phyloP scores from a whole-genome alignment of 2,797 vertebrate species.

The Labroides dimidiatus region DNA sequence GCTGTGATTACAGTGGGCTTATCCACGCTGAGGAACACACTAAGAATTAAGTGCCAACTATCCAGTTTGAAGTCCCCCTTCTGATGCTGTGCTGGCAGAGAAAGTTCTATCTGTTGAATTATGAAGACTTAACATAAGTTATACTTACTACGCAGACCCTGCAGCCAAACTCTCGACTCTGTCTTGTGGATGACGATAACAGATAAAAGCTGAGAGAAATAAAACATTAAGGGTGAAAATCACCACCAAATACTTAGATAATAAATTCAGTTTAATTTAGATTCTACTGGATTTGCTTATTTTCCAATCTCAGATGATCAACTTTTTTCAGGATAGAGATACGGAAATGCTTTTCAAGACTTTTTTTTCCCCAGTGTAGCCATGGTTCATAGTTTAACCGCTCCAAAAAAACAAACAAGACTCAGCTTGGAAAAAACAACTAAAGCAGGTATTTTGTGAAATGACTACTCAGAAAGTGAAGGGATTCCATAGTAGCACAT shows the following conservation, averaged over 20 bases:
- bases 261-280: too few species aligned
- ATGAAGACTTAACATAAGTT: constrained; percentile 6
- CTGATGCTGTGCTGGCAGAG: constrained; percentile 6
- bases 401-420: too few species aligned
- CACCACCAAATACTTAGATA: neutral
- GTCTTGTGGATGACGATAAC: neutral
- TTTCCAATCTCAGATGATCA: too few species aligned
- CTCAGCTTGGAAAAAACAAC: too few species aligned
- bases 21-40: constrained; percentile 24
- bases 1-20: constrained; percentile 18
- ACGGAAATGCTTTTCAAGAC: too few species aligned
- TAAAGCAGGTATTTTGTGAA: too few species aligned
- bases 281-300: too few species aligned
- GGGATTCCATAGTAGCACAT: too few species aligned
- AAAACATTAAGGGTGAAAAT: neutral
- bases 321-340: too few species aligned
- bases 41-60: constrained; percentile 36
- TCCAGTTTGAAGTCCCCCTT: constrained; percentile 7
- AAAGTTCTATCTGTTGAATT: constrained; percentile 1
- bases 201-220: neutral
- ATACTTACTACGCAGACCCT: constrained; percentile 15
- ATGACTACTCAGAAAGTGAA: too few species aligned
- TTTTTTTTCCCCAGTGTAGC: too few species aligned
- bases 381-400: too few species aligned
- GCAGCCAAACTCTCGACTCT: constrained; percentile 29